Evolutionary conservation across 2,888 invertebrate species (phyloP), one percentile per base, ranked within the genome.

Genomic region (Leptinotarsa juncta): DNA sequence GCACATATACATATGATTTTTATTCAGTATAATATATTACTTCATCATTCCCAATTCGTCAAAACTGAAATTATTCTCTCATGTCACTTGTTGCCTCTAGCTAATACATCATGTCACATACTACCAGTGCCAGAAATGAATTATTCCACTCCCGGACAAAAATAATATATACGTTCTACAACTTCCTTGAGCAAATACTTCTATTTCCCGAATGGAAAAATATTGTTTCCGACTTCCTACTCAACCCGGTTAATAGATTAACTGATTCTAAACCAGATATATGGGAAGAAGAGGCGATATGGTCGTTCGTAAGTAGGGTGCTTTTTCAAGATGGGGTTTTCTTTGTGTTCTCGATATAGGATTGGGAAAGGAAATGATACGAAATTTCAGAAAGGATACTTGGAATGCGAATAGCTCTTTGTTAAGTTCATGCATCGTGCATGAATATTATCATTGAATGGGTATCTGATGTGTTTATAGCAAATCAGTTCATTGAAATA

Each of bases 171-270:
- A 62, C n/a, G n/a, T 42, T 26, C 12, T 62, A 32, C 62, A 51
- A 20, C 49, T 67, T 67, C 67, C 67, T 67, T 48, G 26, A 26
- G 26, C 67, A 51, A 67, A 50, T 67, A 67, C 67, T 51, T 15
- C 51, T 26, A 51, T 67, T 67, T 67, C 67, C 67, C 32, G 67
- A 53, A 67, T 67, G n/a, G 23, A 49, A 53, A 67, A 67, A 67
- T 67, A 67, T 53, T 26, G 26, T 53, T 67, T 26, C 53, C 67
- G 67, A 49, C 49, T 67, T 67, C 67, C 53, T 67, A 18, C 51
- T 67, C 53, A 67, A 62, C 62, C 62, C 62, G 42, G 62, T 67
- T 67, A 51, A 67, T 18, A 67, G 67, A 67, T 67, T 16, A 67
- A 67, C 62, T 62, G 62, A 62, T 62, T 62, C 42, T 42, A n/a